Evolutionary conservation across 2,797 vertebrate genomes (phyloP).

Genomic region (Gadopsis marmoratus): DNA sequence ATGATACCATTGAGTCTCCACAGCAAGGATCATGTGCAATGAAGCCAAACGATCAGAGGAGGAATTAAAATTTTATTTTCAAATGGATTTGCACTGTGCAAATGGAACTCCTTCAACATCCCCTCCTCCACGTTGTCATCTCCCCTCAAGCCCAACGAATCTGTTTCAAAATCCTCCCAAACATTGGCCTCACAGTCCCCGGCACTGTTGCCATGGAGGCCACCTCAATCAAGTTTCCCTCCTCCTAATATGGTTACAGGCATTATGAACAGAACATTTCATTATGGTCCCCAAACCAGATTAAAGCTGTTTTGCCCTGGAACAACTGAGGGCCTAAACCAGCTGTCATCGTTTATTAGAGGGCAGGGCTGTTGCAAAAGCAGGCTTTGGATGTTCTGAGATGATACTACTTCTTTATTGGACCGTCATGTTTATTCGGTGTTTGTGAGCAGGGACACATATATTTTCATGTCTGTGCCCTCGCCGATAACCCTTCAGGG

Average conservation of each 20-base stretch:
- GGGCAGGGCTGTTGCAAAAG: constrained; percentile 30
- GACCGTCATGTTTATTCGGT: constrained; percentile 38
- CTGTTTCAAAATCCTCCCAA: constrained; percentile 72
- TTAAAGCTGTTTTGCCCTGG: constrained; percentile 74
- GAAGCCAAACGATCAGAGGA: constrained; percentile 63
- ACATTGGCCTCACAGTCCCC: constrained; percentile 62
- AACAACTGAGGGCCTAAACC: constrained; percentile 66
- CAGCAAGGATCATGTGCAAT: constrained; percentile 20
- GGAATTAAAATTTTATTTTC: constrained; percentile 68
- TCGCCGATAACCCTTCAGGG: neutral
- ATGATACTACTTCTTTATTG: constrained; percentile 43
- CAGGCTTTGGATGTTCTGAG: constrained; percentile 39
- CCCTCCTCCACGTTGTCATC: constrained; percentile 52
- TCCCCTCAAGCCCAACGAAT: constrained; percentile 70
- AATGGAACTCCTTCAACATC: constrained; percentile 49
- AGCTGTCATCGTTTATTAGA: constrained; percentile 66
- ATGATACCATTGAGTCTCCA: constrained; percentile 16
- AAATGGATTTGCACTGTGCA: constrained; percentile 64
- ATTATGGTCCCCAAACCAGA: constrained; percentile 77
- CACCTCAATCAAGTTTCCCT: constrained; percentile 68
- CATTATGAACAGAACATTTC: constrained; percentile 82
- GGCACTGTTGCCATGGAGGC: constrained; percentile 77
- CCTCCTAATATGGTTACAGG: constrained; percentile 76
- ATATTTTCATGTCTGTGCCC: constrained; percentile 26
- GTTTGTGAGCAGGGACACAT: constrained; percentile 24